phyloP scores from a whole-genome alignment of 1,140 invertebrate species.

The Acromyrmex echinatior region DNA sequence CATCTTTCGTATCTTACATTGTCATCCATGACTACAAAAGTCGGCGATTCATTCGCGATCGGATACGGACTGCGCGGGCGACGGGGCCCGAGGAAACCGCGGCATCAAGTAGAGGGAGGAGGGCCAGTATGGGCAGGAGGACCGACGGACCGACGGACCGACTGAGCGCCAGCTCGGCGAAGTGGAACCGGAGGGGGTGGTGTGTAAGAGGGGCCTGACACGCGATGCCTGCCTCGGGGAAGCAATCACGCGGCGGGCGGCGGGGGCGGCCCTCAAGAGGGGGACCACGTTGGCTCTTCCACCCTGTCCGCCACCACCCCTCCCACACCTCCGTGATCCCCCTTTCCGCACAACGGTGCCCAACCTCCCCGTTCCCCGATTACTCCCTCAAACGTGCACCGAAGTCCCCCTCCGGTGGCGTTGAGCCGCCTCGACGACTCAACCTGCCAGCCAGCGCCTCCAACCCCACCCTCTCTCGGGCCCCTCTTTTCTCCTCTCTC shows the following conservation, averaged over 20 bases:
- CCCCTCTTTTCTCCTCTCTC: constrained; percentile 56
- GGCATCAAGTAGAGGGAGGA: constrained; percentile 65
- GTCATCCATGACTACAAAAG: constrained; percentile 51
- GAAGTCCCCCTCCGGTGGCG: constrained; percentile 73
- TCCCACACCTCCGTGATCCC: constrained; percentile 60
- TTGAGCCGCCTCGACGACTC: constrained; percentile 76
- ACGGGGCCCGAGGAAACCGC: constrained; percentile 62
- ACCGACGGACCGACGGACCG: constrained; percentile 48
- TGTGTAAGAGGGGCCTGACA: constrained; percentile 85
- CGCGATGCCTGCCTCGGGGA: constrained; percentile 85
- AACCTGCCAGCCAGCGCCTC: constrained; percentile 78
- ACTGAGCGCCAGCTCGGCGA: constrained; percentile 41
- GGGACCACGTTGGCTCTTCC: constrained; percentile 74
- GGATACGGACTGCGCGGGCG: constrained; percentile 69
- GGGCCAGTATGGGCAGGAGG: constrained; percentile 44
- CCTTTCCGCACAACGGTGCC: constrained; percentile 53
- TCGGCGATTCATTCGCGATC: constrained; percentile 50
- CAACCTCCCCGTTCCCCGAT: constrained; percentile 30
- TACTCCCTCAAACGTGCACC: constrained; percentile 56
- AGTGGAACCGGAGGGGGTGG: constrained; percentile 67
- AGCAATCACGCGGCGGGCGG: constrained; percentile 84
- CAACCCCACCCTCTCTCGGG: constrained; percentile 56
- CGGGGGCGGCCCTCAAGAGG: constrained; percentile 82
- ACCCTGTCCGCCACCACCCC: constrained; percentile 60
- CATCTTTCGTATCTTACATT: constrained; percentile 17